A percentile compares a stretch with the other conserved stretches of the same genome.
Conservation (phyloP, 2,113 vertebrate species). For the Tupaia chinensis region DNA sequence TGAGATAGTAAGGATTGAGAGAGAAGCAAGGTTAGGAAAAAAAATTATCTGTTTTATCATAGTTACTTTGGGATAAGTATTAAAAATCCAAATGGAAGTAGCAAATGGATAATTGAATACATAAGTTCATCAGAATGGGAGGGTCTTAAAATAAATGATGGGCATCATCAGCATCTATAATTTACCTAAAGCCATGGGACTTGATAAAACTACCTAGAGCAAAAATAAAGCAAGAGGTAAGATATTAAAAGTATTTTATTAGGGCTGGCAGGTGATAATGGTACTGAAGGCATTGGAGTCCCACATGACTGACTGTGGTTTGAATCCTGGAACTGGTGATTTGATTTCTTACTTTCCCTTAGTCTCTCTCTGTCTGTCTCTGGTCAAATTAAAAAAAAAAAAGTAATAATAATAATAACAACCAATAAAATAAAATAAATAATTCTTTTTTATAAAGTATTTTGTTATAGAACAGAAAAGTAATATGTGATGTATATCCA, state of each 20-base stretch:
- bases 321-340: no score
- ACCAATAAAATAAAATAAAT: no score
- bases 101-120: background rate
- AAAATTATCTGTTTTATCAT: background rate
- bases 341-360: no score
- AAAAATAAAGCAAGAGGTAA: background rate
- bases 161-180: background rate
- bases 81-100: background rate
- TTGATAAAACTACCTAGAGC: background rate
- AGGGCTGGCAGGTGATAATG: no score
- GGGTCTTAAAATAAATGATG: background rate
- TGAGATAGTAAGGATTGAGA: background rate
- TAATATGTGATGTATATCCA: background rate
- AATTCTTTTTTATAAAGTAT: background rate
- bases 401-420: no score
- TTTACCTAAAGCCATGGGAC: background rate
- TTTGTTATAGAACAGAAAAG: background rate
- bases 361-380: no score
- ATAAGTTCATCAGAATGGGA: background rate
- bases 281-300: no score
- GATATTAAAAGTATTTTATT: background rate
- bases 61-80: background rate
- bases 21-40: background rate
- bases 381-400: no score
- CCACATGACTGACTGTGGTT: no score